Evolutionary conservation across 2,797 vertebrate species (phyloP), one percentile per base, ranked within the genome.

Genomic region (Micropoecilia bifurca): DNA sequence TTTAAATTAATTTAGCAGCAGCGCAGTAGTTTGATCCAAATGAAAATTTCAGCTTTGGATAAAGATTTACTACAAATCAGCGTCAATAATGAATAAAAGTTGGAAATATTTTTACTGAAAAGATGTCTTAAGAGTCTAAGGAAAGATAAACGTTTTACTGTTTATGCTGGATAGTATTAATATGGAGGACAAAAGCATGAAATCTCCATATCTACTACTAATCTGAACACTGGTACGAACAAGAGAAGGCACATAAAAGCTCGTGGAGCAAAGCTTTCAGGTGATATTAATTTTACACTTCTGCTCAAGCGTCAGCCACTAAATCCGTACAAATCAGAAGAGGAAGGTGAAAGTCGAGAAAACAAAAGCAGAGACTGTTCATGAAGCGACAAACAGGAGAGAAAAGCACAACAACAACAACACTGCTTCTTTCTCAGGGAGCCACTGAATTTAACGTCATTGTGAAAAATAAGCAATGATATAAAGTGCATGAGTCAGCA

Each of bases 281-380:
- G 69, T 36, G 6, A 7, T 25, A 39, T 79, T 85, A 73, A 78
- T 87, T 91, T 83, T 71, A 81, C 86, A 91, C 80, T 82, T 87
- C 86, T 82, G 33, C 13, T 50, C 79, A 87, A 41, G 30, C 77
- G 83, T 84, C 76, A 68, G 81, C 59, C 48, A 75, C 74, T 77
- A 47, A 75, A 78, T 47, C 33, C 46, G 7, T 77, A 71, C 55
- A 9, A 83, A 63, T 88, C 71, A 81, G 74, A 85, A 82, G 22
- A 82, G 68, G 74, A 79, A 71, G 77, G 84, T 69, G 76, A 61
- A 87, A 53, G 12, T 68, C 71, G n/a, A 63, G 78, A 80, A 82
- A 81, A 90, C 83, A 75, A 87, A 86, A 81, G 68, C 85, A 74
- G 71, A 87, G 89, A 85, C 82, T 80, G 79, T 93, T 94, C 89